Evolutionary conservation across 2,888 invertebrate species (phyloP), one percentile per base, ranked within the genome.

Genomic region (Torymus texanus): DNA sequence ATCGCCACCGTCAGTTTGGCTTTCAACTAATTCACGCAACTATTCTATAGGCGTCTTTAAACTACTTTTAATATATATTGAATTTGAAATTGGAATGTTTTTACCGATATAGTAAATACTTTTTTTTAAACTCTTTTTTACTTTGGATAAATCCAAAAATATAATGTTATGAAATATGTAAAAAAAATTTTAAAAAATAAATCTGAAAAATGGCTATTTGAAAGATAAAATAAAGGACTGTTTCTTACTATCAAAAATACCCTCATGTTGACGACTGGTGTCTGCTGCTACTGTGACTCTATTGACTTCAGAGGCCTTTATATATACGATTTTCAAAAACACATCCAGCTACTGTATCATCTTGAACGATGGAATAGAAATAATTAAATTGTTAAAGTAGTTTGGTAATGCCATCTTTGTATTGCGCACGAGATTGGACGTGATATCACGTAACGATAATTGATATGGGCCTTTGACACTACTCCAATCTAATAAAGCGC

Each of bases 311-410:
- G 71, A 29, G 65, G 56, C 73, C 29, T 41, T 76, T 85, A 84
- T 87, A 85, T 88, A 87, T 87, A 87, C 21, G 21, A 50, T n/a
- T 65, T 41, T 53, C 11, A 63, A 67, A 76, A 73, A 59, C 21
- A 41, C 21, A 10, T n/a, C 13, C 13, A 51, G 29, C 10, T n/a
- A 29, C 59, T 14, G 24, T 51, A 24, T 63, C 21, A 29, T 12
- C 21, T 51, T 16, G 2, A 14, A 59, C 14, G 55, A 16, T 14
- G 51, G 16, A 79, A 83, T 66, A 78, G 81, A 85, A 87, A 86
- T 86, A 88, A 90, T 90, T 86, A 86, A 85, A 85, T 84, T 79
- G 88, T 88, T 85, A 84, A 79, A 84, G 59, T 76, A 68, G 75
- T 66, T 72, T 78, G 83, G 84, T 83, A 83, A 85, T 53, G 79